Evolutionary conservation across 1,140 invertebrate species (phyloP), one percentile per base, ranked within the genome.

Genomic region (Colletes latitarsis): DNA sequence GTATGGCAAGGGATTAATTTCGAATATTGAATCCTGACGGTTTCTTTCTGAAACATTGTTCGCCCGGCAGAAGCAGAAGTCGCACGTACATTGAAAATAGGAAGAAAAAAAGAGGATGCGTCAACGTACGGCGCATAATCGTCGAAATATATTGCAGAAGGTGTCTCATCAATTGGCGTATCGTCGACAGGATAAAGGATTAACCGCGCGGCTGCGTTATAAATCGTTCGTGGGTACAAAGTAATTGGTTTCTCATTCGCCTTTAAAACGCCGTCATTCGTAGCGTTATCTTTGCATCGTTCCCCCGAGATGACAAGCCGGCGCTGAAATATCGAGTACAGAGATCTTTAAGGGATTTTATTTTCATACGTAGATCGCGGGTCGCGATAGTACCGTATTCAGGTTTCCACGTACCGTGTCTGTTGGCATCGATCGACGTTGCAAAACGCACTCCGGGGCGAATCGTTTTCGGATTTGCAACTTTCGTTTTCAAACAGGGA

Each of bases 221-320:
- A 55, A 55, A 52, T 76, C 64, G 43, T 69, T 60, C 41, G 4
- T 15, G 15, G 63, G 3, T 57, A 77, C 55, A 19, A 49, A 58
- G 17, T 77, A 63, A 53, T 77, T 55, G 41, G 49, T 78, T 78
- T 21, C 21, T 15, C 21, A 21, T 71, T 64, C 71, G 70, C 66
- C 55, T 63, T 73, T 41, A 58, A 64, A 41, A 70, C n/a, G 10
- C 41, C 64, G 52, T 64, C 63, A 52, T 39, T 53, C 57, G 43
- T 10, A 15, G 69, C 39, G 66, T 78, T 85, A 86, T 86, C 82
- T 84, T 78, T 55, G 60, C 67, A 85, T 86, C 80, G 63, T 79
- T 75, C 77, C 46, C 57, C 41, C 69, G 55, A 79, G 71, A 82
- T 84, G 83, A 85, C 77, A 70, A 70, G 68, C 77, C 64, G 58